Percentiles rank a stretch among this genome's conserved stretches.
Evolutionary conservation across 2,888 invertebrate species (phyloP).

Genomic region (Campoletis raptor): DNA sequence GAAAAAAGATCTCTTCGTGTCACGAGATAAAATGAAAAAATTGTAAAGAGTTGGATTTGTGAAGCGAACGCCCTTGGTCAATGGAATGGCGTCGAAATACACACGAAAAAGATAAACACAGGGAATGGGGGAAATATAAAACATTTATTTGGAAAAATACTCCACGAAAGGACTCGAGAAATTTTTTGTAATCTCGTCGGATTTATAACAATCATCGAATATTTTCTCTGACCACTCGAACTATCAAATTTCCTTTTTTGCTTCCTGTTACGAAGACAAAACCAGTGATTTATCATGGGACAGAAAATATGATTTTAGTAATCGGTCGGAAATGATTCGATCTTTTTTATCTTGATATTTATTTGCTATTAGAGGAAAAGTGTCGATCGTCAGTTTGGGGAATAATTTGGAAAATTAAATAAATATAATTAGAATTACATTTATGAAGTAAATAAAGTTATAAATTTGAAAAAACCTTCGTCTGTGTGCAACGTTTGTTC

Average conservation of each 20-base stretch:
- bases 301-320: neutral
- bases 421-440: no score
- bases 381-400: neutral
- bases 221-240: constrained; percentile 26
- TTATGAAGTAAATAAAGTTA: no score
- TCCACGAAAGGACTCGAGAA: constrained; percentile 7
- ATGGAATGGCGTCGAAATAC: constrained; percentile 51
- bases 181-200: constrained; percentile 14
- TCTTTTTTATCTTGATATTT: neutral
- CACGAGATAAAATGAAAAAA: constrained; percentile 23
- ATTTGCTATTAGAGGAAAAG: neutral
- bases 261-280: constrained; percentile 1
- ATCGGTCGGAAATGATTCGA: constrained; percentile 11
- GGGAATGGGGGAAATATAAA: neutral
- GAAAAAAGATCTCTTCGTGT: constrained; percentile 14
- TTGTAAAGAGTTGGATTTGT: constrained; percentile 48
- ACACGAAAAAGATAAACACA: constrained; percentile 16
- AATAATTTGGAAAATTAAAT: neutral
- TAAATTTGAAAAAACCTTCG: no score
- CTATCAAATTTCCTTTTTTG: constrained; percentile 9
- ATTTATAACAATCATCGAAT: constrained; percentile 11
- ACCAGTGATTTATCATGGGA: constrained; percentile 30
- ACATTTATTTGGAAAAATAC: neutral
- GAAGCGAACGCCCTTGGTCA: constrained; percentile 52
- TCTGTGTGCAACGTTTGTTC: no score